Percentiles rank a stretch among this genome's conserved stretches.
Conservation (phyloP, 2,113 vertebrate species). For the Ceyx cyanopectus region DNA sequence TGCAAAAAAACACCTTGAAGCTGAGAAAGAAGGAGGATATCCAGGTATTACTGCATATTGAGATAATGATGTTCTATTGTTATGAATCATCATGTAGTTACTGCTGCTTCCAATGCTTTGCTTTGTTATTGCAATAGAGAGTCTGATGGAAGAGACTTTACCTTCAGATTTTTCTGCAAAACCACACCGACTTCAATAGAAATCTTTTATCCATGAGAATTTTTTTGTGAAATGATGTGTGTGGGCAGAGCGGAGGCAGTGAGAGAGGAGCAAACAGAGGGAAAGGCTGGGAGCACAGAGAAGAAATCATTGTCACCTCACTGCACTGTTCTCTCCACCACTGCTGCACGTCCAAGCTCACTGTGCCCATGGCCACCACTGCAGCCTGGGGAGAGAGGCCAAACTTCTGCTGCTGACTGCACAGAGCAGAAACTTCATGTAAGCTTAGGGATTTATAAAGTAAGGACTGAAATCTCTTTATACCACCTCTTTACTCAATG, state of each 20-base stretch:
- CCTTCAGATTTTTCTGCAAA: background rate
- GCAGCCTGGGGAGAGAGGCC: background rate
- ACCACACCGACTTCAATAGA: background rate
- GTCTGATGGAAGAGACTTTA: background rate
- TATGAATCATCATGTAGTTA: background rate
- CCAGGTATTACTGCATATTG: background rate
- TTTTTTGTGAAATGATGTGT: background rate
- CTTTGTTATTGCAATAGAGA: background rate
- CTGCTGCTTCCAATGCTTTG: background rate
- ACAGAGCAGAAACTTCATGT: background rate
- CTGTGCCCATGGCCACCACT: accelerated
- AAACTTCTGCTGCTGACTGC: background rate
- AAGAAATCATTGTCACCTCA: background rate
- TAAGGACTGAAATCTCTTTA: background rate
- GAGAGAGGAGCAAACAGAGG: background rate
- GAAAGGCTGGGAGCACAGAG: background rate
- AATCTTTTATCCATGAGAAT: background rate
- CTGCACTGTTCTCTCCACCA: background rate
- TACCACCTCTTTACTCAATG: background rate
- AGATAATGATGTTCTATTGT: background rate
- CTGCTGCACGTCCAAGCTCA: background rate
- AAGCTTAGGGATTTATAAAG: background rate
- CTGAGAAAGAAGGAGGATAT: background rate
- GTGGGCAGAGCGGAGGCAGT: background rate
- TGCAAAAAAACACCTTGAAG: background rate